Percentiles rank a stretch among this genome's conserved stretches.
phyloP scores from a whole-genome alignment of 2,797 vertebrate species.

The Melanotaenia pygmaea region DNA sequence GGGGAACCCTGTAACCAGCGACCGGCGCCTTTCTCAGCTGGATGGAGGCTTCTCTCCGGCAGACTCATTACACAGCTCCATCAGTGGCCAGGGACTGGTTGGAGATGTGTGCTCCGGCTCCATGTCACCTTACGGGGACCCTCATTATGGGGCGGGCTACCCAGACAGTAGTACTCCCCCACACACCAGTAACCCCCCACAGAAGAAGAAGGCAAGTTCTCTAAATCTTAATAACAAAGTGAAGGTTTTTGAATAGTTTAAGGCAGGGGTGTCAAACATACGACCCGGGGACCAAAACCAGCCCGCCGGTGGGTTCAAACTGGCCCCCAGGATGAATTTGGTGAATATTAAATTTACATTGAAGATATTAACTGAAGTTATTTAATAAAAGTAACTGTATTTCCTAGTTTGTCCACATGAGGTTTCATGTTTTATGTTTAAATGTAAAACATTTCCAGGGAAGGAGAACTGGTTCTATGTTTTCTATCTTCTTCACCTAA shows the following conservation, averaged over 20 bases:
- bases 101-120: slow-evolving; percentile 87
- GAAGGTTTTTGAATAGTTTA: not conserved
- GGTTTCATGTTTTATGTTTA: too few species aligned
- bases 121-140: slow-evolving; percentile 89
- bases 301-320: too few species aligned
- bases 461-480: too few species aligned
- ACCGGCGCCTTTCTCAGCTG: slow-evolving; percentile 87
- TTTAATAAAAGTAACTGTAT: too few species aligned
- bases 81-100: slow-evolving; percentile 87
- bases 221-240: slow-evolving; percentile 11
- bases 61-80: slow-evolving; percentile 88
- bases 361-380: too few species aligned
- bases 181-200: slow-evolving; percentile 92
- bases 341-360: too few species aligned
- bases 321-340: too few species aligned
- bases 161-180: slow-evolving; percentile 87
- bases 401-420: too few species aligned
- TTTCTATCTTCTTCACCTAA: too few species aligned
- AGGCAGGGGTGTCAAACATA: too few species aligned
- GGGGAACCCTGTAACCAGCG: slow-evolving; percentile 81
- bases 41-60: slow-evolving; percentile 91
- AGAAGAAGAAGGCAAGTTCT: slow-evolving; percentile 96
- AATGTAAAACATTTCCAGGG: too few species aligned
- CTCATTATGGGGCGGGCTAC: slow-evolving; percentile 81
- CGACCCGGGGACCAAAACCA: too few species aligned